These are phyloP conservation scores for Neopelma chrysocephalum DNA, from an alignment of 2,797 vertebrate genomes.

Conservation along the genomic window DNA sequence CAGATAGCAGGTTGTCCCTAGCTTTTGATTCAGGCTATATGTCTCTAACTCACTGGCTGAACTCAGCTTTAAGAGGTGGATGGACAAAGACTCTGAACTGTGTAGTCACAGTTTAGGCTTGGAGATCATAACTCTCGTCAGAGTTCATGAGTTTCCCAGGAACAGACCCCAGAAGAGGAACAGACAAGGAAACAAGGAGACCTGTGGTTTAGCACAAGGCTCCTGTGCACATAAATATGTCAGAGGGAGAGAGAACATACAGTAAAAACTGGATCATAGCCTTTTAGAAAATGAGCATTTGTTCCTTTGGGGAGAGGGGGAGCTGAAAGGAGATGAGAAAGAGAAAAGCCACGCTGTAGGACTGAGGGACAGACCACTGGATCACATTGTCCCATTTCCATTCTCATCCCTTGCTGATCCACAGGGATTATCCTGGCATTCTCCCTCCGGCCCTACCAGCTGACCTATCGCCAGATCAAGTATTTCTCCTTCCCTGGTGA, in stretches of 20 bases:
- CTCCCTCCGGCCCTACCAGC: conserved; percentile 83
- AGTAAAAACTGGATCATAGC: not conserved
- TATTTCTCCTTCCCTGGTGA: conserved; percentile 96
- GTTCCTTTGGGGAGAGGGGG: not conserved
- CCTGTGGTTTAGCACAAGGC: not conserved
- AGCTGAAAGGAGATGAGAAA: not conserved
- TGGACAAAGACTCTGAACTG: not conserved
- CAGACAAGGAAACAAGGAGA: not conserved
- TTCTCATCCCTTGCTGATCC: conserved; percentile 7
- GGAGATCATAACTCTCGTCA: not conserved
- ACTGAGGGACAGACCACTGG: not conserved
- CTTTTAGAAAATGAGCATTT: not conserved
- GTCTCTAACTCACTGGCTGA: not conserved
- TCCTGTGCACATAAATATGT: not conserved
- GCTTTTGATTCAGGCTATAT: not conserved
- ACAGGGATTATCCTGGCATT: conserved; percentile 90
- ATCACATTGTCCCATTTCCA: not conserved
- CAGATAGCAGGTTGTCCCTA: not conserved
- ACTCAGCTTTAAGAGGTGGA: not conserved
- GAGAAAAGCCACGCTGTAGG: not conserved
- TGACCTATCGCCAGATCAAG: conserved; percentile 90
- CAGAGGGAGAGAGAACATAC: not conserved
- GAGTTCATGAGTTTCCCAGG: not conserved
- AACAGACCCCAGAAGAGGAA: not conserved
- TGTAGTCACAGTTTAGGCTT: not conserved